Percentiles rank a stretch among this genome's conserved stretches.
Conservation (phyloP, 2,888 invertebrate genomes). For the Drosophila glabriapex region DNA sequence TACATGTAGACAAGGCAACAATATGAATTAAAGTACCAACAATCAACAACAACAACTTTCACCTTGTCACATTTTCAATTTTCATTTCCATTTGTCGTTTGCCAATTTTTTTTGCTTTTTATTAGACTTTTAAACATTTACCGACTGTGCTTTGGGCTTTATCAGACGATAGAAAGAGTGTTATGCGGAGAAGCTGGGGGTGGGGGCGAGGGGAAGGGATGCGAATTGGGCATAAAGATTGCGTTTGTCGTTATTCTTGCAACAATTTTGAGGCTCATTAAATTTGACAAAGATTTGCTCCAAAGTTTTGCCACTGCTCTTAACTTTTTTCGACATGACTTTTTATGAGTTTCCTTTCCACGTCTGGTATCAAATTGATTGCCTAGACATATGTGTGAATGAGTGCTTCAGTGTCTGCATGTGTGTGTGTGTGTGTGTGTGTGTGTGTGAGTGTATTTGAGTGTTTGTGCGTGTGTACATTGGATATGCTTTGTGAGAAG, state of each 20-base stretch:
- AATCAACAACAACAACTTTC: constrained; percentile 48
- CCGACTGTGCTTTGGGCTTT: constrained; percentile 58
- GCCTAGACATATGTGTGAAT: constrained; percentile 39
- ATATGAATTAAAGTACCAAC: constrained; percentile 35
- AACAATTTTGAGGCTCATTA: constrained; percentile 77
- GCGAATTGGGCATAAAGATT: constrained; percentile 15
- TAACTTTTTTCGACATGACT: constrained; percentile 51
- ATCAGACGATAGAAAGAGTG: constrained; percentile 27
- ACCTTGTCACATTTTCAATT: constrained; percentile 79
- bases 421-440: constrained; percentile 3
- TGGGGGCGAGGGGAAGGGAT: too few species aligned
- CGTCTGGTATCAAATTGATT: constrained; percentile 69
- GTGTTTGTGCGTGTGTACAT: constrained; percentile 28
- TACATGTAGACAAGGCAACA: constrained; percentile 74
- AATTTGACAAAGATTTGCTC: constrained; percentile 77
- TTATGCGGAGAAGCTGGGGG: too few species aligned
- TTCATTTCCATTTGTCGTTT: constrained; percentile 55
- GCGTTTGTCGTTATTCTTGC: constrained; percentile 34
- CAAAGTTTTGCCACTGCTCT: constrained; percentile 57
- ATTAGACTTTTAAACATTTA: constrained; percentile 57
- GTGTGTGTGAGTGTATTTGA: constrained; percentile 14
- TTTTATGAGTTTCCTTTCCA: constrained; percentile 63
- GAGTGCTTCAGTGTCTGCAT: not conserved
- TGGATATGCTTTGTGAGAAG: constrained; percentile 61
- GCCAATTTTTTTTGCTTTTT: constrained; percentile 18